Evolutionary conservation across 2,113 vertebrate genomes (phyloP), one percentile per base, ranked within the genome.

Genomic region (Saccopteryx leptura): DNA sequence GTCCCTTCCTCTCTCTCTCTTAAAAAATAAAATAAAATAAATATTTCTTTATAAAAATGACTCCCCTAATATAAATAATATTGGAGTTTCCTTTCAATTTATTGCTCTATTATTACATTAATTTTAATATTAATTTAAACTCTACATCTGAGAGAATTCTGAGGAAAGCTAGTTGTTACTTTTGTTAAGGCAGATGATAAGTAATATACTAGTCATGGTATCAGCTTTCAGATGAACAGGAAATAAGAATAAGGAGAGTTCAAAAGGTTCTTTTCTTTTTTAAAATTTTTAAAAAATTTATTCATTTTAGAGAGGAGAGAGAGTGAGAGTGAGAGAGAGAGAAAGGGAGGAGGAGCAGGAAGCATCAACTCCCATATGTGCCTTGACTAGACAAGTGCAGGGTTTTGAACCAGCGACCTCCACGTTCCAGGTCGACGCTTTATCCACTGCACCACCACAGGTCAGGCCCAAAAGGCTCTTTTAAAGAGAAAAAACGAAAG

Each of bases 31-130:
- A 39, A 39, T 39, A 39, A 39, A 39, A 39, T 76, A 76, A 39
- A 65, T 9, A 46, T 63, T 94, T 88, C 21, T 88, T 90, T 21
- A 82, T 86, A 72, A 92, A 65, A 93, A 94, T 69, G 28, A 85
- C 19, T 56, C 15, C 7, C 26, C 0, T 2, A 39, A 66, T 28
- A 54, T n/a, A 85, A 81, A 85, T 56, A 52, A 71, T 24, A 60
- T 75, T 24, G 71, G 19, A 82, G n/a, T 58, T 79, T 84, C 54
- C 50, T 96, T 92, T 71, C 12, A 69, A 71, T 48, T 76, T 61
- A 7, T 17, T 90, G 4, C 6, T 68, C 48, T 74, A 63, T 63
- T 68, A 63, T 56, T 61, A 52, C 23, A 89, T 78, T 54, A 89
- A 92, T 79, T 82, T 82, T 84, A 78, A 56, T 17, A 75, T 75